Base-by-base conservation (phyloP, 2,113 vertebrate genomes). In the Peromyscus polionotus region DNA sequence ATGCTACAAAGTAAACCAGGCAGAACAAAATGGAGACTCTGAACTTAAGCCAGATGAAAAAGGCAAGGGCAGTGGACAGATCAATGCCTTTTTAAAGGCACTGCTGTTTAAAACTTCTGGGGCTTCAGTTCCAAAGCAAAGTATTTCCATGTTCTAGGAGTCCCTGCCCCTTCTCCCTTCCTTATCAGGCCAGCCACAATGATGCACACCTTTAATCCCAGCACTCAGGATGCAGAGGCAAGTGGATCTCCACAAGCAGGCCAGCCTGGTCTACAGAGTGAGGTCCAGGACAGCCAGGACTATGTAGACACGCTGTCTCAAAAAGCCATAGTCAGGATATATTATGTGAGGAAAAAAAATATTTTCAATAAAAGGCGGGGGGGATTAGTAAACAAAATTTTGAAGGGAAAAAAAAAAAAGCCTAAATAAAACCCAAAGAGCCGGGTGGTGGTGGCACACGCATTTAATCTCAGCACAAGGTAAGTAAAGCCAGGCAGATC, bases 1-100 rank as follows among this genome's bases (percentile, higher is more conserved):
- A 88, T 91, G 92, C n/a, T 93, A 70, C 48, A 94, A 72, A 90
- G 79, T 88, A 96, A 96, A 95, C 7, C 48, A 91, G n/a, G 54
- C 57, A 86, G 26, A 96, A 91, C 48, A 92, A 77, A 89, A 83
- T 33, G 70, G 85, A 81, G 48, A 88, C 81, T 83, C 42, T 28
- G 39, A 67, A 91, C 8, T 75, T 12, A 63, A 6, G 33, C 70
- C 85, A 90, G 61, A 67, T 96, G 77, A 95, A 91, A 85, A 88
- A 51, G 39, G 88, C 39, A 88, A 2, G n/a, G 75, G 48, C 26
- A 85, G 14, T 20, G 51, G 79, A 42, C 75, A 93, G 48, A 90
- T 72, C 10, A 86, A 31, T 54, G 17, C 12, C 59, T 87, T 88
- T 57, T 51, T 26, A 86, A 67, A 85, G 39, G 83, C 5, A 48